Evolutionary conservation across 2,888 invertebrate genomes (phyloP), one percentile per base, ranked within the genome.

Genomic region (Beris chalybata): DNA sequence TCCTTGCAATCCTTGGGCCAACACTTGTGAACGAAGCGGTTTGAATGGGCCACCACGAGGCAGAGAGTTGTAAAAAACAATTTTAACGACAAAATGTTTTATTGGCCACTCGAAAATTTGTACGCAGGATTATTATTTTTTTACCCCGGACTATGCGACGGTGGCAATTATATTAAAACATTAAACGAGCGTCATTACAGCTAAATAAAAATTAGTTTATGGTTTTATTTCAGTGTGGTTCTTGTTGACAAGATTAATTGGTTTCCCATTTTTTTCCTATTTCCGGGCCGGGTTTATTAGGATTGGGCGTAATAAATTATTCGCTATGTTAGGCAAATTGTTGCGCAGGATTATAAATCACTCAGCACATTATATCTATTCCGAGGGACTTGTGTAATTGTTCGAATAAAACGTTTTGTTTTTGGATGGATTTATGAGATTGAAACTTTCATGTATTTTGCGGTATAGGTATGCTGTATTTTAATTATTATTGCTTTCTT

Each of bases 51-150:
- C 5, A 3, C 38, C 38, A 5, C 3, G 38, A 38, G 38, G 47
- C 12, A 11, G 61, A 7, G 22, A 48, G 52, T 11, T 44, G 44
- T 59, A 53, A 55, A 61, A 64, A 67, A 64, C 59, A 64, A 59
- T 65, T 68, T 55, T 59, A 65, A 56, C 61, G 65, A 65, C 67
- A 65, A 64, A 65, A 61, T 56, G 67, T 61, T 68, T 65, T 65
- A 68, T 68, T 65, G 65, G 58, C 52, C 45, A 29, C 58, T 52
- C 38, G 43, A 56, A 43, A 15, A 43, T 56, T 13, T 38, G 13
- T 43, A 5, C 12, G 43, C 43, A 15, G 45, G 66, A 38, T 43
- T 13, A 43, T 13, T 30, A 65, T 61, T 48, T 11, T 48, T 15
- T 48, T 48, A 13, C 12, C 11, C 22, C 22, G 22, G 22, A 22